A percentile compares a stretch with the other conserved stretches of the same genome.
phyloP scores from a whole-genome alignment of 2,797 vertebrate species.

The Philypnodon macrostomus region DNA sequence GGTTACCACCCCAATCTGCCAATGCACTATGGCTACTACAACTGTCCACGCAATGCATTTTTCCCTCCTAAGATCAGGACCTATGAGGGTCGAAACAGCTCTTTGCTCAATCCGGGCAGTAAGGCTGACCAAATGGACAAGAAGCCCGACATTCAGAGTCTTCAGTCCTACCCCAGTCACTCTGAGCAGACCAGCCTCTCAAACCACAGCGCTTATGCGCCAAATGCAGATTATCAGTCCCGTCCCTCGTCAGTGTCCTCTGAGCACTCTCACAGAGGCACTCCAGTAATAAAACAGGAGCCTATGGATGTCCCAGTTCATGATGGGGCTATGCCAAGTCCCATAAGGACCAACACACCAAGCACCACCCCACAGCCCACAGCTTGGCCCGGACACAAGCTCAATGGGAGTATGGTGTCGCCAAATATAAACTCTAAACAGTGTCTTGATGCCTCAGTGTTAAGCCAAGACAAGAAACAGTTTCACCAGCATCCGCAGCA shows the following conservation, averaged over 20 bases:
- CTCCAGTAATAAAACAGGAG: conserved; percentile 89
- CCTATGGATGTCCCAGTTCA: conserved; percentile 80
- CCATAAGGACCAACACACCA: conserved; percentile 55
- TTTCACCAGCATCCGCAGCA: conserved; percentile 70
- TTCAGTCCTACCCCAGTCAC: conserved; percentile 69
- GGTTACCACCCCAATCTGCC: conserved; percentile 89
- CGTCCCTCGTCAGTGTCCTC: conserved; percentile 66
- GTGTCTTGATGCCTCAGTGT: conserved; percentile 49
- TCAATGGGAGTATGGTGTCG: conserved; percentile 71
- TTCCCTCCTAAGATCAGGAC: conserved; percentile 87
- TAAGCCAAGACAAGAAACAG: conserved; percentile 67
- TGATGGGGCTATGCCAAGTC: conserved; percentile 52
- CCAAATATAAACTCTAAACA: conserved; percentile 62
- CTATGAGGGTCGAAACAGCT: conserved; percentile 77
- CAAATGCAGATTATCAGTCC: conserved; percentile 59
- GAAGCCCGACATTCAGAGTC: conserved; percentile 84
- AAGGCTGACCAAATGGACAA: conserved; percentile 71
- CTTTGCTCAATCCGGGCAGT: conserved; percentile 68
- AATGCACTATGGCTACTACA: conserved; percentile 88
- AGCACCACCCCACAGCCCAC: conserved; percentile 60
- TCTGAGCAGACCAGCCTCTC: conserved; percentile 52
- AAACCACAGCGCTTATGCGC: conserved; percentile 50
- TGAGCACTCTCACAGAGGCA: conserved; percentile 64
- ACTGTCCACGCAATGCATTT: conserved; percentile 86
- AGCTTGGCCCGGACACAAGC: conserved; percentile 82